Percentiles rank a stretch among this genome's conserved stretches.
Evolutionary conservation across 2,113 vertebrate species (phyloP).

Genomic region (Nipponia nippon): DNA sequence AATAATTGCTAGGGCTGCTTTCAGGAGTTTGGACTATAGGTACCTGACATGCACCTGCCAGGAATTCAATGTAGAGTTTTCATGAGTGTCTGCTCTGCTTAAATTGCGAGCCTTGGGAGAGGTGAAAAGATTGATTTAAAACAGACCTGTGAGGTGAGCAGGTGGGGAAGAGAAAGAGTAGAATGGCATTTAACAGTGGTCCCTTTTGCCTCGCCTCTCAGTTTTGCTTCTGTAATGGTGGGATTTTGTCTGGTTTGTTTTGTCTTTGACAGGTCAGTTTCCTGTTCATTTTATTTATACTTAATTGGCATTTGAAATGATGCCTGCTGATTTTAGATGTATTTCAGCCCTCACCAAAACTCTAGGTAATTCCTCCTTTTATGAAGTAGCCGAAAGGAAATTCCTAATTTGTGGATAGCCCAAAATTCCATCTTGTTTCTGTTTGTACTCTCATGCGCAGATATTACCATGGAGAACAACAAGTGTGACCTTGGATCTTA

Average conservation of each 20-base stretch:
- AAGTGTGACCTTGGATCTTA: not conserved
- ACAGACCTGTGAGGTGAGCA: too few species aligned
- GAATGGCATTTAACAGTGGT: not conserved
- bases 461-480: not conserved
- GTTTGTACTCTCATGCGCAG: not conserved
- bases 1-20: slow-evolving; percentile 22
- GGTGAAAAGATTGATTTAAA: too few species aligned
- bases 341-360: not conserved
- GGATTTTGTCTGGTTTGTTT: not conserved
- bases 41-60: not conserved
- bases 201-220: not conserved
- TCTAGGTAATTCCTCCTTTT: not conserved
- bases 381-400: not conserved
- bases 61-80: too few species aligned
- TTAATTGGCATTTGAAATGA: not conserved
- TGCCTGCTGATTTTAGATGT: not conserved
- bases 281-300: not conserved
- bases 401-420: not conserved
- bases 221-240: not conserved
- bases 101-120: too few species aligned
- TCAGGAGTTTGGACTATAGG: not conserved
- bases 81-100: too few species aligned
- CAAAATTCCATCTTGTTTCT: not conserved
- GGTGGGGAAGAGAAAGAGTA: too few species aligned
- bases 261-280: not conserved